These are phyloP conservation scores for Apodemus speciosus DNA, from an alignment of 2,113 vertebrate species.

Conservation along the genomic window DNA sequence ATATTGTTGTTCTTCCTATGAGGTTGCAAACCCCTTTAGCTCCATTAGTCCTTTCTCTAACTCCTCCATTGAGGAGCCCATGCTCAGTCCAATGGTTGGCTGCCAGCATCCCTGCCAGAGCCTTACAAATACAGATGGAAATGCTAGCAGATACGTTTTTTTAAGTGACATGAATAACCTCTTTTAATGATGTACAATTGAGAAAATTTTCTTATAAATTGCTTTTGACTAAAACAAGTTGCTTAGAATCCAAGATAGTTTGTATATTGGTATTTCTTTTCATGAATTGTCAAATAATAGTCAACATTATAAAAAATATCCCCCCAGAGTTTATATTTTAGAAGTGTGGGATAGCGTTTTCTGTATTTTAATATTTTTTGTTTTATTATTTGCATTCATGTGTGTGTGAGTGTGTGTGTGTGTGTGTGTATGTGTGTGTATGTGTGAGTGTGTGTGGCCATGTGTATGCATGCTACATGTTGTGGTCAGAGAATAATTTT, in stretches of 20 bases:
- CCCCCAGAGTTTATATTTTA: constrained; percentile 72
- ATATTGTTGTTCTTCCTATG: no score
- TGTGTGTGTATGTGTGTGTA: not conserved
- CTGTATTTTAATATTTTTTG: not conserved
- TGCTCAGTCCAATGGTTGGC: no score
- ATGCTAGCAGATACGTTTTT: not conserved
- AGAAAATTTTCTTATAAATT: not conserved
- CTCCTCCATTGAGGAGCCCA: no score
- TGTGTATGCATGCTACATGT: not conserved
- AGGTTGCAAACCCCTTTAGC: no score
- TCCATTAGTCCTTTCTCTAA: no score
- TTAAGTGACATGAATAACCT: not conserved
- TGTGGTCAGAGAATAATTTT: not conserved
- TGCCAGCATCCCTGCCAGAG: no score
- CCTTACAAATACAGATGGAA: no score
- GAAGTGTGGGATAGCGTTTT: constrained; percentile 67
- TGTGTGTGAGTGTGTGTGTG: not conserved
- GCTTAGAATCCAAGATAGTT: constrained; percentile 39
- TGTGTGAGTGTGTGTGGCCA: not conserved
- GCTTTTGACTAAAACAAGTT: not conserved
- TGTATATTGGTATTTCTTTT: constrained; percentile 76
- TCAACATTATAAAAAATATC: constrained; percentile 70
- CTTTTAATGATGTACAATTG: not conserved
- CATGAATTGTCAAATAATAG: constrained; percentile 75
- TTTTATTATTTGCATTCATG: not conserved